Evolutionary conservation across 2,888 invertebrate species (phyloP).

Genomic region (Calliphora vomitoria): DNA sequence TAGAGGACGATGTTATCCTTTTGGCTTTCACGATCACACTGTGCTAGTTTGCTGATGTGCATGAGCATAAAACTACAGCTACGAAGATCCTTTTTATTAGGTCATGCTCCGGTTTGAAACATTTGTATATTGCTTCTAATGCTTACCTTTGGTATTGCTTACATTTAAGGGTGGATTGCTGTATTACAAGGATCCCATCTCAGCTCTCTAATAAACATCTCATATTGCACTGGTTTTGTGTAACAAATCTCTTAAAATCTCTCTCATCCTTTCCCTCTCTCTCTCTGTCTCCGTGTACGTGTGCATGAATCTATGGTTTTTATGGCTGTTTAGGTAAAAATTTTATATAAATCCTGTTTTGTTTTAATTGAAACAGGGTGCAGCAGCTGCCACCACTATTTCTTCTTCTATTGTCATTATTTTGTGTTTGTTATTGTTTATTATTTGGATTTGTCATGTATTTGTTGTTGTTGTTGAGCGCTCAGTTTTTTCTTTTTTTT

Average conservation of each 20-base stretch:
- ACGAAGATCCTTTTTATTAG: slow-evolving; percentile 59
- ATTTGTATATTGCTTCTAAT: slow-evolving; percentile 35
- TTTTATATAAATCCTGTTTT: slow-evolving; percentile 71
- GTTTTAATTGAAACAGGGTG: slow-evolving; percentile 71
- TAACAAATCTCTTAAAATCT: slow-evolving; percentile 41
- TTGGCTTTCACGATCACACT: slow-evolving; percentile 79
- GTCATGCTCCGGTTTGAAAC: slow-evolving; percentile 25
- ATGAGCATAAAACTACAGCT: slow-evolving; percentile 77
- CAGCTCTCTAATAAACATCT: slow-evolving; percentile 26
- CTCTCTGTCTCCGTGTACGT: slow-evolving; percentile 5
- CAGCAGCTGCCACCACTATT: slow-evolving; percentile 75
- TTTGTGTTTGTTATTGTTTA: slow-evolving; percentile 63
- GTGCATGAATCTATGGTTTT: slow-evolving; percentile 25
- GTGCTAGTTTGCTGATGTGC: slow-evolving; percentile 75
- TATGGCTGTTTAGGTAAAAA: slow-evolving; percentile 49
- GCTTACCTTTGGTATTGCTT: slow-evolving; percentile 11
- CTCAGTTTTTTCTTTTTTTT: neutral
- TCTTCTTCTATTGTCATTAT: slow-evolving; percentile 41
- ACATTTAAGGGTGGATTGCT: slow-evolving; percentile 62
- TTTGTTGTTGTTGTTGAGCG: slow-evolving; percentile 16
- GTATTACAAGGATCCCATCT: slow-evolving; percentile 43
- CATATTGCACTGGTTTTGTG: slow-evolving; percentile 30
- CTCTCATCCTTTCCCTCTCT: slow-evolving; percentile 65
- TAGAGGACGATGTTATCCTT: slow-evolving; percentile 76
- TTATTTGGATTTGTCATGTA: slow-evolving; percentile 62